These are phyloP conservation scores for Drusus annulatus DNA, from an alignment of 1,140 invertebrate species.

Conservation along the genomic window DNA sequence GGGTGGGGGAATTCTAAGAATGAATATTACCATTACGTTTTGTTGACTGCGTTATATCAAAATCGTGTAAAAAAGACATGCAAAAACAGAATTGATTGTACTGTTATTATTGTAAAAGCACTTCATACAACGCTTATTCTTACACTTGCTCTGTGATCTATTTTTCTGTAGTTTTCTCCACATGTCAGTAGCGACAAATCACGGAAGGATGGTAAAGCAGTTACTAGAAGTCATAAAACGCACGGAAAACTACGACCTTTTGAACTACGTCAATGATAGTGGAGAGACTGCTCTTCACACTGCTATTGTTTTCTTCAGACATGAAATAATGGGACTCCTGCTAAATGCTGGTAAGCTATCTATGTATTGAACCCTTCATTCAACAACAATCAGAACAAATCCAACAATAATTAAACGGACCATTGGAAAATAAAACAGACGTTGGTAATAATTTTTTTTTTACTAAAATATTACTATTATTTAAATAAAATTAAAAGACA, in stretches of 20 bases:
- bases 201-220: neutral
- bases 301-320: conserved; percentile 1
- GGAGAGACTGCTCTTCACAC: conserved; percentile 48
- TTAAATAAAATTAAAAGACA: too few relatives aligned
- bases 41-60: too few relatives aligned
- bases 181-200: conserved; percentile 32
- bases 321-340: conserved; percentile 29
- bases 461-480: too few relatives aligned
- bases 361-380: too few relatives aligned
- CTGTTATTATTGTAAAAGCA: neutral
- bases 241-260: conserved; percentile 21
- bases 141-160: neutral
- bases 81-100: neutral
- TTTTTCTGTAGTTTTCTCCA: conserved; percentile 44
- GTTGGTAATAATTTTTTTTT: too few relatives aligned
- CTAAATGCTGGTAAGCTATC: conserved; percentile 37
- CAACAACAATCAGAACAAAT: too few relatives aligned
- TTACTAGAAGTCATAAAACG: conserved; percentile 27
- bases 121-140: neutral
- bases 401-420: too few relatives aligned
- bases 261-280: conserved; percentile 33
- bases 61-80: too few relatives aligned
- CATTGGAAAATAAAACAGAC: too few relatives aligned
- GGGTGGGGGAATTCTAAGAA: too few relatives aligned
- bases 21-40: too few relatives aligned